Percentiles rank a stretch among this genome's conserved stretches.
Evolutionary conservation across 2,888 invertebrate species (phyloP).

Genomic region (Apotomis capreana): DNA sequence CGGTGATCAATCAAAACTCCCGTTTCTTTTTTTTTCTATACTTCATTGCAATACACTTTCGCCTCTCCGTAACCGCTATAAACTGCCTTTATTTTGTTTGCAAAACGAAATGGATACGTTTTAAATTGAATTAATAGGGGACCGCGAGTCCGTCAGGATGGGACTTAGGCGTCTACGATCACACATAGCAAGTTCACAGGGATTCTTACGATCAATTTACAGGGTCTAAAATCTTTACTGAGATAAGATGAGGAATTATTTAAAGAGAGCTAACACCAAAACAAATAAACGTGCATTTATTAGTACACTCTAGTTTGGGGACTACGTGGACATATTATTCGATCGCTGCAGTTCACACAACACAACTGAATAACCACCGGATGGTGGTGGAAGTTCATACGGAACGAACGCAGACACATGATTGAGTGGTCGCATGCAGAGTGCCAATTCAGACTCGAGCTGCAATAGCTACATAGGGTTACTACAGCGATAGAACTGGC

Average conservation of each 20-base stretch:
- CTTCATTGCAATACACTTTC: slow-evolving; percentile 79
- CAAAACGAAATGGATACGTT: slow-evolving; percentile 75
- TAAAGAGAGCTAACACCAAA: no score
- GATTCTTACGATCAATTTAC: no score
- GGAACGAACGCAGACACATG: slow-evolving; percentile 49
- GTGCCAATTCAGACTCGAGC: slow-evolving; percentile 51
- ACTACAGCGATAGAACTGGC: slow-evolving; percentile 12
- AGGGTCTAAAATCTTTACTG: no score
- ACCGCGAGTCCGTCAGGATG: slow-evolving; percentile 12
- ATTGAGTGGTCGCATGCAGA: slow-evolving; percentile 57
- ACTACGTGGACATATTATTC: not conserved
- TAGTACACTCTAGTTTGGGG: not conserved
- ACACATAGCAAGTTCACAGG: not conserved
- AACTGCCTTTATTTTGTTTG: slow-evolving; percentile 77
- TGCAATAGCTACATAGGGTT: slow-evolving; percentile 6
- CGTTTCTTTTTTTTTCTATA: slow-evolving; percentile 72
- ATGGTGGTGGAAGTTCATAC: slow-evolving; percentile 42
- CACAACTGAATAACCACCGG: no score
- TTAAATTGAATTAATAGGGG: slow-evolving; percentile 73
- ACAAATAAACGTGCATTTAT: not conserved
- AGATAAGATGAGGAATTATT: no score
- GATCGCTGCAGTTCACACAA: not conserved
- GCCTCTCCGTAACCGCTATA: slow-evolving; percentile 76
- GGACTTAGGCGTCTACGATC: not conserved
- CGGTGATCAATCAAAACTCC: slow-evolving; percentile 82